These are phyloP conservation scores for Tarsius wallacei DNA, from an alignment of 2,797 vertebrate genomes.

Conservation along the genomic window DNA sequence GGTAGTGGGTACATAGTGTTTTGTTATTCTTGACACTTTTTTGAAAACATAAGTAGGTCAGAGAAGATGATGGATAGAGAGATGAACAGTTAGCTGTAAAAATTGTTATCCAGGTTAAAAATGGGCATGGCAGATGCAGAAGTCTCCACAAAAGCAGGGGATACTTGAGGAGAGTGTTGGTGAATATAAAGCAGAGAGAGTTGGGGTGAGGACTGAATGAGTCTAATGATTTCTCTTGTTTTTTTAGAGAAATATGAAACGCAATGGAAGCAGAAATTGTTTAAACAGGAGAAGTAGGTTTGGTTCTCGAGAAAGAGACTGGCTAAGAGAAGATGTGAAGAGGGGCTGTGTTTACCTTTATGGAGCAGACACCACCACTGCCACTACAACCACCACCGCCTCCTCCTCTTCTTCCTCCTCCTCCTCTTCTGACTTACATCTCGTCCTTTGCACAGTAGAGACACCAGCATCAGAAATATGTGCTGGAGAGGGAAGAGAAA, in stretches of 20 bases:
- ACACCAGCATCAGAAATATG: constrained; percentile 96
- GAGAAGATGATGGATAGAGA: neutral
- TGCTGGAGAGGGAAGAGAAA: constrained; percentile 92
- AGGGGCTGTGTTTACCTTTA: constrained; percentile 96
- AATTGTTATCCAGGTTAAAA: neutral
- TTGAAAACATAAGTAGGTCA: constrained; percentile 34
- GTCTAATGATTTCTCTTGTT: constrained; percentile 28
- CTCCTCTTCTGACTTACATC: constrained; percentile 92
- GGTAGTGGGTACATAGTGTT: neutral
- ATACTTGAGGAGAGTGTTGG: neutral
- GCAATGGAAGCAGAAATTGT: constrained; percentile 95
- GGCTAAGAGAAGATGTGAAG: constrained; percentile 95
- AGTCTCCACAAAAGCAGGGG: neutral
- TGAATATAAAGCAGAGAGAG: neutral
- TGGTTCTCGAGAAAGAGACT: constrained; percentile 96
- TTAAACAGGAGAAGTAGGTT: constrained; percentile 95
- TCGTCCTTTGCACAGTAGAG: constrained; percentile 96
- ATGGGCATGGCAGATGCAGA: neutral
- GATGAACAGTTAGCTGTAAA: neutral
- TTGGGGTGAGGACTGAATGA: neutral
- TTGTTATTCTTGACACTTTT: constrained; percentile 61
- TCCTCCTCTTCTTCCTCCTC: constrained; percentile 88
- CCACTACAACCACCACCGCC: constrained; percentile 83
- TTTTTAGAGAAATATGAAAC: constrained; percentile 96
- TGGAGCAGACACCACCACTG: constrained; percentile 83